Conservation (phyloP, 2,113 vertebrate genomes). For the Setophaga petechia region DNA sequence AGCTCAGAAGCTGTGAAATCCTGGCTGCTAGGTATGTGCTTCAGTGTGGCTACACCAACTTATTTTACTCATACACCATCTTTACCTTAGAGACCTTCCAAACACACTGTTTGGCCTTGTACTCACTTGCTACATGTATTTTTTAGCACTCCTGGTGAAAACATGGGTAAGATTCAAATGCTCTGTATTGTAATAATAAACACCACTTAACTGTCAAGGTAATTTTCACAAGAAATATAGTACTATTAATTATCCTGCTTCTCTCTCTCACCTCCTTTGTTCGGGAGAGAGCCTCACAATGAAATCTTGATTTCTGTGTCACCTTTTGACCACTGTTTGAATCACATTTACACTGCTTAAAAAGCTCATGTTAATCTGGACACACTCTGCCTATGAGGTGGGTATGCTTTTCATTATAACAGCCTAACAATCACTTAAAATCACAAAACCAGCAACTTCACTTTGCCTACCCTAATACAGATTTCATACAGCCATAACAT, state of each 20-base stretch:
- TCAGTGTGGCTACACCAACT: not conserved
- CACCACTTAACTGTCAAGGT: not conserved
- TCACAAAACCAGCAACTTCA: conserved; percentile 59
- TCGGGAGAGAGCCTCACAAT: not conserved
- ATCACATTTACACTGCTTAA: conserved; percentile 42
- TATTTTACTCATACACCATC: not conserved
- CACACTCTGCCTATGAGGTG: conserved; percentile 25
- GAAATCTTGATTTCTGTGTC: conserved; percentile 44
- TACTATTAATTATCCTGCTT: not conserved
- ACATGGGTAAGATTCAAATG: not conserved
- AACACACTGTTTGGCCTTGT: not conserved
- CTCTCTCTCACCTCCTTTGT: not conserved
- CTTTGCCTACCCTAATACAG: conserved; percentile 49
- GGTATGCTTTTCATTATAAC: not conserved
- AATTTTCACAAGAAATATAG: not conserved
- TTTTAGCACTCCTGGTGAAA: not conserved
- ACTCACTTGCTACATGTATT: not conserved
- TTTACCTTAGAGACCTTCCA: not conserved
- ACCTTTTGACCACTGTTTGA: conserved; percentile 39
- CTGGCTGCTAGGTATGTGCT: not conserved
- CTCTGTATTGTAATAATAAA: not conserved
- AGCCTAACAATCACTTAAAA: conserved; percentile 53
- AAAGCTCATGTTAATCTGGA: conserved; percentile 44
- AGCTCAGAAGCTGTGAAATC: not conserved
- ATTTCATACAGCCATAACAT: not conserved